These are phyloP conservation scores for Spea multiplicata DNA, from an alignment of 2,113 vertebrate genomes.

Conservation along the genomic window DNA sequence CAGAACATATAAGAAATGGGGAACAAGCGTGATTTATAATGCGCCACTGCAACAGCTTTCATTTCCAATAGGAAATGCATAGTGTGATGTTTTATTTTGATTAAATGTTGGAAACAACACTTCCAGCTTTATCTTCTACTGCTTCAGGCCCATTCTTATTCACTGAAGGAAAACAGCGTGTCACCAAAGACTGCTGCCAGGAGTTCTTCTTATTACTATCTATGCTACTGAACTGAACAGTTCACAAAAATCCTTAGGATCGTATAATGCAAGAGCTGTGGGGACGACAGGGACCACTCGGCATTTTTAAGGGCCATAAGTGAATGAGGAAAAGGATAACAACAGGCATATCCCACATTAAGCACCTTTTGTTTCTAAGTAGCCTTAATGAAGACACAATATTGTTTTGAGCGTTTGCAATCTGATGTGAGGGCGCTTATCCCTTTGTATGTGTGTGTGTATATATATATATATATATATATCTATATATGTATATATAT, in stretches of 20 bases:
- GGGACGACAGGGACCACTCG: too few species aligned
- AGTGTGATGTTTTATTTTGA: conserved; percentile 28
- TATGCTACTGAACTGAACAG: conserved; percentile 24
- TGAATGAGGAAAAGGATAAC: too few species aligned
- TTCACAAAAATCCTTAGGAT: conserved; percentile 29
- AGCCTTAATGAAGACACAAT: too few species aligned
- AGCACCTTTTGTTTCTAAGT: too few species aligned
- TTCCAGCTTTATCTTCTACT: conserved; percentile 7
- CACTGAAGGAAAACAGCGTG: conserved; percentile 23
- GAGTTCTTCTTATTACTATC: conserved; percentile 30
- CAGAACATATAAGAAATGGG: conserved; percentile 12
- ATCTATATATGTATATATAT: too few species aligned
- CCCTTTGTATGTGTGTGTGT: too few species aligned
- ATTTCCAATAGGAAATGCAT: conserved; percentile 13
- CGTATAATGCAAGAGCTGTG: neutral
- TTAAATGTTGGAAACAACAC: conserved; percentile 30
- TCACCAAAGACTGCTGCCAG: conserved; percentile 20
- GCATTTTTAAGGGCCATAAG: too few species aligned
- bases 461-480: too few species aligned
- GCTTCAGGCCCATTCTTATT: conserved; percentile 25
- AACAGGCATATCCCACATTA: too few species aligned
- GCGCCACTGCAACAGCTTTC: conserved; percentile 32
- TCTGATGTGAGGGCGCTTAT: too few species aligned
- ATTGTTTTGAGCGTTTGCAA: too few species aligned
- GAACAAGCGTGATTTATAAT: conserved; percentile 37